Base-by-base conservation (phyloP, 2,888 invertebrate genomes). In the Operophtera brumata region DNA sequence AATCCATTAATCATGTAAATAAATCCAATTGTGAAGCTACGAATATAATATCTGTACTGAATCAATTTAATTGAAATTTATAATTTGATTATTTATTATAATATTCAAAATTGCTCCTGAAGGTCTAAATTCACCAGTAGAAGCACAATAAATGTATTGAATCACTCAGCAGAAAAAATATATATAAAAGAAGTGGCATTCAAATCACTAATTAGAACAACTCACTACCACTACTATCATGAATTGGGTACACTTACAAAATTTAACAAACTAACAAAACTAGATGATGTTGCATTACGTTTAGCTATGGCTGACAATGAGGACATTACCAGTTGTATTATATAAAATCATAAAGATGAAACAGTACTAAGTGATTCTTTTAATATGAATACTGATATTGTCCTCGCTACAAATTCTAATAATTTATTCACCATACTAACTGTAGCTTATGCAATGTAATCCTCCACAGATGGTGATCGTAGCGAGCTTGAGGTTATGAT, bases 381-480 rank as follows among this genome's bases (percentile, higher is more conserved):
- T 20, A 3, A 20, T 49, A 55, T 59, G 46, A 34, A 42, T 41
- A 39, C 48, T 64, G 51, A 50, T 60, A 57, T 53, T 50, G 56
- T 55, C 34, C 53, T 60, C 51, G 20, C 13, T 54, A 47, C 48
- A 35, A 53, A 46, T 54, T 49, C 66, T 53, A 44, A 69, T 61
- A 77, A 77, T 67, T 65, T 69, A 73, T 70, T 78, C 82, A 82
- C 80, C 61, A 58, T 66, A 83, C 79, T 84, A 84, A 86, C 79
- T 62, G 71, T 80, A 80, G 89, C 86, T 87, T 87, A 87, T 78
- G 87, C 89, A 82, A 82, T 89, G 82, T 89, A 87, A 88, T 87
- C 87, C 82, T 89, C 80, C 91, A 88, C 91, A 91, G 91, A 91
- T 91, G 91, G 91, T 82, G 91, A 91, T 87, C 91, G 89, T 90